Percentiles rank a stretch among this genome's conserved stretches.
Conservation (phyloP, 2,797 vertebrate genomes). For the Onychomys torridus region DNA sequence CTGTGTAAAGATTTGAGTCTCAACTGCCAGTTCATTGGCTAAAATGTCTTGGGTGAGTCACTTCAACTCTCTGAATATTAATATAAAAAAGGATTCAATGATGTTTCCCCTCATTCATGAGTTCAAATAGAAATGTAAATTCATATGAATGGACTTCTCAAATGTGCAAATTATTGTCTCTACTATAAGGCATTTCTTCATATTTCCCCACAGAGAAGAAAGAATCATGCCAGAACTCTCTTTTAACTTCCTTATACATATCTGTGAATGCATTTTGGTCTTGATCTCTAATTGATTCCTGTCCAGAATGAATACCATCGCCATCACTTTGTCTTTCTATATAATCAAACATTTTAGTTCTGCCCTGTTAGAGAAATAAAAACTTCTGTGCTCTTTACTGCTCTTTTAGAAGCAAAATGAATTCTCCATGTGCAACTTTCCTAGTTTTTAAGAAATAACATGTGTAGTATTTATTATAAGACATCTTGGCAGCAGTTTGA, state of each 20-base stretch:
- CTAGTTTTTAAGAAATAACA: constrained; percentile 58
- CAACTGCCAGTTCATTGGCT: constrained; percentile 29
- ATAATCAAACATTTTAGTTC: constrained; percentile 68
- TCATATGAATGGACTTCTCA: background rate
- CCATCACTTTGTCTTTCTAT: constrained; percentile 63
- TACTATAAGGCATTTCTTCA: constrained; percentile 5
- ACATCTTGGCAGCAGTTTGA: constrained; percentile 63
- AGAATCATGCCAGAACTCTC: background rate
- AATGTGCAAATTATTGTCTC: background rate
- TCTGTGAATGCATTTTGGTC: constrained; percentile 31
- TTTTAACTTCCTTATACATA: constrained; percentile 42
- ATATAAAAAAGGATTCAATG: constrained; percentile 15
- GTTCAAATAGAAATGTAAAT: constrained; percentile 53
- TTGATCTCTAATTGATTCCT: constrained; percentile 58
- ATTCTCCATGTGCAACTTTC: background rate
- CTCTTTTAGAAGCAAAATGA: constrained; percentile 23
- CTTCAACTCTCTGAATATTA: constrained; percentile 50
- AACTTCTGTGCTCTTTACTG: constrained; percentile 39
- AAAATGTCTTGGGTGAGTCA: constrained; percentile 47
- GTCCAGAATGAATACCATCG: constrained; percentile 60
- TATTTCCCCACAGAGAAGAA: constrained; percentile 21
- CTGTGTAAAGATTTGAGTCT: background rate
- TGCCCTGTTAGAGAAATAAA: constrained; percentile 62
- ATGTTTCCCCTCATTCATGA: background rate
- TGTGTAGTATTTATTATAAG: constrained; percentile 62